phyloP scores from a whole-genome alignment of 2,888 invertebrate genomes.

The Pseudococcus jackbeardsleyi region DNA sequence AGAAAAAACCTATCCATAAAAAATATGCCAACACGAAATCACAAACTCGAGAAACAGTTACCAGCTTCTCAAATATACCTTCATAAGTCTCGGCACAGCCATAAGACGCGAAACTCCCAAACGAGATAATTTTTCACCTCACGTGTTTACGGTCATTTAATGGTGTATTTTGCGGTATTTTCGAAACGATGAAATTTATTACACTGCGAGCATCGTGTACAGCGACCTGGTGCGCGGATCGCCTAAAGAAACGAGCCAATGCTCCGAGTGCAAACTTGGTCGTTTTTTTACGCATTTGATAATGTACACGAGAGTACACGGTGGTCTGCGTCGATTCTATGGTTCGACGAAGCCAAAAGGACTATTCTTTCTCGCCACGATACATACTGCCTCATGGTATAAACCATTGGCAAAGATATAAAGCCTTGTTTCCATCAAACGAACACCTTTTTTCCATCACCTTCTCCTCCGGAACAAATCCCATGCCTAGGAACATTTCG shows the following conservation, averaged over 20 bases:
- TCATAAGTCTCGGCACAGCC: neutral
- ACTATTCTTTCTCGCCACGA: neutral
- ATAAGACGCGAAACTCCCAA: neutral
- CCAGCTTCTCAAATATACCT: neutral
- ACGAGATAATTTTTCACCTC: neutral
- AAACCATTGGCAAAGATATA: neutral
- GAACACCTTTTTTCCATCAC: neutral
- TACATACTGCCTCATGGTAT: neutral
- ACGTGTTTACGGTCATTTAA: slow-evolving; percentile 26
- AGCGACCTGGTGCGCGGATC: slow-evolving; percentile 31
- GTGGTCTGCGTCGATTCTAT: neutral
- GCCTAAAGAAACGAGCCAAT: neutral
- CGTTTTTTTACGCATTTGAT: neutral
- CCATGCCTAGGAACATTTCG: neutral
- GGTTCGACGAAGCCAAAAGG: neutral
- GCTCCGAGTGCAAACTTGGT: neutral
- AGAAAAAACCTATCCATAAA: too few relatives aligned
- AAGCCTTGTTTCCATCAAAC: neutral
- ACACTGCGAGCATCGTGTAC: neutral
- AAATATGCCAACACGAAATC: too few relatives aligned
- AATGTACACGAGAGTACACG: neutral
- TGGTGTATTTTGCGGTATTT: slow-evolving; percentile 30
- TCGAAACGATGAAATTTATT: slow-evolving; percentile 38
- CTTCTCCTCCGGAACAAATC: neutral
- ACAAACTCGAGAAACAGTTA: too few relatives aligned